These are phyloP conservation scores for Python bivittatus DNA, from an alignment of 2,113 vertebrate species.

Conservation along the genomic window DNA sequence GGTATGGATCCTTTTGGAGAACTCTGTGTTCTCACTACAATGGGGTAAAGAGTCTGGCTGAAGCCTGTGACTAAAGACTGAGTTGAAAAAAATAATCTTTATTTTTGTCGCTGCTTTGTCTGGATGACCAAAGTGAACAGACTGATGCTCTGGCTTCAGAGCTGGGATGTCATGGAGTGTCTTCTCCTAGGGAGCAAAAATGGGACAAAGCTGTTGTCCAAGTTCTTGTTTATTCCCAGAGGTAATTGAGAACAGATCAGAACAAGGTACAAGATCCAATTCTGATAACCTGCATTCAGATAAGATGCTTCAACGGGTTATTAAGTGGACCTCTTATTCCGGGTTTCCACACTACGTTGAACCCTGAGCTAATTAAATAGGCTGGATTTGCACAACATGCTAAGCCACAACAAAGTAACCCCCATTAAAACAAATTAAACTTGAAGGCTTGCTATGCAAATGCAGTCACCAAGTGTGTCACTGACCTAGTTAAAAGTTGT, in stretches of 20 bases:
- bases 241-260: neutral
- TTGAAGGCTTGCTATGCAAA: neutral
- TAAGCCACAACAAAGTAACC: neutral
- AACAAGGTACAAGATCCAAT: neutral
- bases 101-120: no score
- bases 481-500: neutral
- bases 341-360: neutral
- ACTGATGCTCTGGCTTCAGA: neutral
- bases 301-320: neutral
- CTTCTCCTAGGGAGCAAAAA: neutral
- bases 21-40: neutral
- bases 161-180: neutral
- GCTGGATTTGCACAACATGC: neutral
- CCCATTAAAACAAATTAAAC: neutral
- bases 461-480: neutral
- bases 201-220: neutral
- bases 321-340: neutral
- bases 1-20: slow-evolving; percentile 65
- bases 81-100: neutral
- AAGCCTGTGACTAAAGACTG: neutral
- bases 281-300: neutral
- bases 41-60: neutral
- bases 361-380: neutral
- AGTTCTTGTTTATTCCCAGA: neutral
- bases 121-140: neutral